phyloP scores from a whole-genome alignment of 2,888 invertebrate species.

The Apamea anceps region DNA sequence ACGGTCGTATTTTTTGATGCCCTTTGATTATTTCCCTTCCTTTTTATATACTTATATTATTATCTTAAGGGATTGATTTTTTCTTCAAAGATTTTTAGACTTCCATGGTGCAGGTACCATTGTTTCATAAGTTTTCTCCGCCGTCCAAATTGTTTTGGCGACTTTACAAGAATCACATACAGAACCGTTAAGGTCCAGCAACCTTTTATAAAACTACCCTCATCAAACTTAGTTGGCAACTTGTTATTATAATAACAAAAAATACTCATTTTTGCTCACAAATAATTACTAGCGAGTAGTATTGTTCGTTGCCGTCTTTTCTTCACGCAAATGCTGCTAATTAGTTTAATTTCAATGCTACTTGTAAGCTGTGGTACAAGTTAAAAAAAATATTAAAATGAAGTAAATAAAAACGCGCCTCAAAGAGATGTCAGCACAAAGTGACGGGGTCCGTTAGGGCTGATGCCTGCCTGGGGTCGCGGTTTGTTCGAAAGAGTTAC shows the following conservation, averaged over 20 bases:
- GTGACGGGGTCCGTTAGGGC: too few relatives aligned
- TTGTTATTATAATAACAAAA: slow-evolving; percentile 7
- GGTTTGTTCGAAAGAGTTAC: too few relatives aligned
- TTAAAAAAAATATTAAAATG: not conserved
- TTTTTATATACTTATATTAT: too few relatives aligned
- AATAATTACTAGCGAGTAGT: slow-evolving; percentile 20
- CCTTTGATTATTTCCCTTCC: too few relatives aligned
- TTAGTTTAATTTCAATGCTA: slow-evolving; percentile 70
- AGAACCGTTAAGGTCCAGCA: not conserved
- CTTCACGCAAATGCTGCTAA: slow-evolving; percentile 71
- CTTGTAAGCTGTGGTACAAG: slow-evolving; percentile 56
- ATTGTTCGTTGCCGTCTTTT: slow-evolving; percentile 57
- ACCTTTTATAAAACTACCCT: not conserved
- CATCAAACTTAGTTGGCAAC: not conserved
- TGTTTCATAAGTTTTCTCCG: not conserved
- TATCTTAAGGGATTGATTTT: not conserved
- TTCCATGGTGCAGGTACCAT: not conserved
- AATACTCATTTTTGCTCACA: slow-evolving; percentile 4
- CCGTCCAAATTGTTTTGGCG: not conserved
- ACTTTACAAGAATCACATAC: too few relatives aligned
- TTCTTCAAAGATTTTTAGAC: not conserved
- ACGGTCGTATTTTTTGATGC: too few relatives aligned
- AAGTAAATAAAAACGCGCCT: not conserved
- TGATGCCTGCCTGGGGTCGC: too few relatives aligned
- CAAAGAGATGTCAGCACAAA: too few relatives aligned